Conservation (phyloP, 2,797 vertebrate genomes). For the Tauraco hartlaubi region DNA sequence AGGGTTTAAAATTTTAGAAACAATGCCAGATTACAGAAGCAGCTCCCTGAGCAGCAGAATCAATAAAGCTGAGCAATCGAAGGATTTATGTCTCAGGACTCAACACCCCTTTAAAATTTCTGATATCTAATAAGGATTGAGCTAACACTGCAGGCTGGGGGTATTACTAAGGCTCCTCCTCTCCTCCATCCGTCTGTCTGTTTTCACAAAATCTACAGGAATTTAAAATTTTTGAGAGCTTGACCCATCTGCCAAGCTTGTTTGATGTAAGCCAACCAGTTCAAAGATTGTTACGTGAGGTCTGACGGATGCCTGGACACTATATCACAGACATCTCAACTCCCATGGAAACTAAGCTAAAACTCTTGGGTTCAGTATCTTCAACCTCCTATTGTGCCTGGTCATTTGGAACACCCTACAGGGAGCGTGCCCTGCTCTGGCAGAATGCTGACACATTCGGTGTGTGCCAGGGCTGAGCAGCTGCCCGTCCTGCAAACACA, state of each 20-base stretch:
- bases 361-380: not conserved
- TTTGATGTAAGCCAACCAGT: not conserved
- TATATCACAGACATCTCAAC: not conserved
- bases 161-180: not conserved
- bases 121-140: not conserved
- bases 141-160: not conserved
- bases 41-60: slow-evolving; percentile 5
- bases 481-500: not conserved
- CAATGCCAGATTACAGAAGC: slow-evolving; percentile 13
- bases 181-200: not conserved
- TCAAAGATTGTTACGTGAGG: not conserved
- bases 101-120: not conserved
- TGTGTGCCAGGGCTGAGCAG: not conserved
- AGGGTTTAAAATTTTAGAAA: slow-evolving; percentile 36
- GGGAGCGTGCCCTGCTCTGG: not conserved
- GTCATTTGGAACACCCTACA: not conserved
- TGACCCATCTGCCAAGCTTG: not conserved
- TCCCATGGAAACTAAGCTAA: not conserved
- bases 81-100: not conserved
- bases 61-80: not conserved
- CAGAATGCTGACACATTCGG: fast-evolving
- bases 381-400: not conserved
- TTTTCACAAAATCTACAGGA: not conserved
- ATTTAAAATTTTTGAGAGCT: not conserved
- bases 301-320: not conserved